These are phyloP conservation scores for Sinelater perroti DNA, from an alignment of 2,888 invertebrate species.

Conservation along the genomic window DNA sequence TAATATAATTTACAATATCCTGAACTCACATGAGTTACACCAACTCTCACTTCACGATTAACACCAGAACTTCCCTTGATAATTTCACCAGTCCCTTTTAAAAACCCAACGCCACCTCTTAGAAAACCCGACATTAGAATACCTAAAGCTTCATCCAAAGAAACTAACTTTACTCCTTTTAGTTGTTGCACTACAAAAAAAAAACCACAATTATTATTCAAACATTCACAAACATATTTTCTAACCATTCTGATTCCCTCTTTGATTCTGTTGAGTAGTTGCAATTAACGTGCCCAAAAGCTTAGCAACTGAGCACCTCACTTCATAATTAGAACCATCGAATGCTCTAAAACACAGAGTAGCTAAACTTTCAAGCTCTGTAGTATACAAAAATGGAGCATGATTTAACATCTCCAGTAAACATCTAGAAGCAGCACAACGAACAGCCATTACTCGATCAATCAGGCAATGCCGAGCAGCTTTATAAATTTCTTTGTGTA, in stretches of 20 bases:
- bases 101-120: constrained; percentile 91
- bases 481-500: constrained; percentile 90
- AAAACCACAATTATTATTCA: neutral
- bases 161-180: constrained; percentile 74
- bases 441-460: constrained; percentile 91
- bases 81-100: constrained; percentile 93
- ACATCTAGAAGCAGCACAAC: constrained; percentile 93
- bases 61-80: constrained; percentile 94
- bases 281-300: constrained; percentile 88
- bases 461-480: constrained; percentile 87
- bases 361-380: constrained; percentile 90
- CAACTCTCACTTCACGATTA: constrained; percentile 95
- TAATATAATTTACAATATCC: too few species aligned
- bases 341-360: constrained; percentile 92
- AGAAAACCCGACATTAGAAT: constrained; percentile 94
- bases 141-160: constrained; percentile 90
- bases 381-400: constrained; percentile 83
- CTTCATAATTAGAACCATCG: constrained; percentile 92
- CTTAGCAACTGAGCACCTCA: constrained; percentile 90
- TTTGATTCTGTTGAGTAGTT: constrained; percentile 80
- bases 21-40: constrained; percentile 93
- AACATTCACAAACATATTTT: neutral
- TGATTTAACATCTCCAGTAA: constrained; percentile 89
- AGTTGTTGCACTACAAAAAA: constrained; percentile 64
- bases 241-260: constrained; percentile 62